Conservation (phyloP, 2,113 vertebrate species). For the Cyphotilapia sp. region DNA sequence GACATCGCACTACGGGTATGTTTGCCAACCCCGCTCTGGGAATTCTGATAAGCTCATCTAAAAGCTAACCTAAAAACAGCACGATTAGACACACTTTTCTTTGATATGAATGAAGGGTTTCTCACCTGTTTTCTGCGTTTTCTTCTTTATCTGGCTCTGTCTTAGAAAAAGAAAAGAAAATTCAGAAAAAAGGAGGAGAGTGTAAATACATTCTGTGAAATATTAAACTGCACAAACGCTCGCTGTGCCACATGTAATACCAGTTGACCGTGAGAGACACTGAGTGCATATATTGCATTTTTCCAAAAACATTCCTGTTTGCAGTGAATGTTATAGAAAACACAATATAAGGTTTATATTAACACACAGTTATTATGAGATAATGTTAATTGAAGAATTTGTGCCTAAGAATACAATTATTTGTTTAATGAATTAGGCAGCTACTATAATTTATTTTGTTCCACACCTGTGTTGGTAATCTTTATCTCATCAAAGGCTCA, state of each 20-base stretch:
- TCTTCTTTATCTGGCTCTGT: constrained; percentile 11
- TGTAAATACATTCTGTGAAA: neutral
- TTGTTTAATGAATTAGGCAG: neutral
- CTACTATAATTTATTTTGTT: neutral
- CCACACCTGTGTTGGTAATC: neutral
- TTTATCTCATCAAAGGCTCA: neutral
- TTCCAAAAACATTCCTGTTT: neutral
- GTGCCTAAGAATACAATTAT: neutral
- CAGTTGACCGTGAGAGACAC: neutral
- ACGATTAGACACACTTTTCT: constrained; percentile 33
- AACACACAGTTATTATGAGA: neutral
- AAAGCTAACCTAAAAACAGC: constrained; percentile 32
- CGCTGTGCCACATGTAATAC: neutral
- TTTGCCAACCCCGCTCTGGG: constrained; percentile 43
- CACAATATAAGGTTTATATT: neutral
- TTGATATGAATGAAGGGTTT: neutral
- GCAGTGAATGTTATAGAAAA: neutral
- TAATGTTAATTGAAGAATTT: neutral
- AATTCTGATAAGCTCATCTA: constrained; percentile 37
- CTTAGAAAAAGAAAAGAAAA: neutral
- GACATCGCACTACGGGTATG: constrained; percentile 26
- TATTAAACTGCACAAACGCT: neutral
- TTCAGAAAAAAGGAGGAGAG: neutral
- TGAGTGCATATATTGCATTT: neutral
- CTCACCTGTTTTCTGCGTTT: constrained; percentile 25